These are phyloP conservation scores for Halichondria panicea DNA, from an alignment of 37 sponge, comb jelly and placozoan species.

Conservation along the genomic window DNA sequence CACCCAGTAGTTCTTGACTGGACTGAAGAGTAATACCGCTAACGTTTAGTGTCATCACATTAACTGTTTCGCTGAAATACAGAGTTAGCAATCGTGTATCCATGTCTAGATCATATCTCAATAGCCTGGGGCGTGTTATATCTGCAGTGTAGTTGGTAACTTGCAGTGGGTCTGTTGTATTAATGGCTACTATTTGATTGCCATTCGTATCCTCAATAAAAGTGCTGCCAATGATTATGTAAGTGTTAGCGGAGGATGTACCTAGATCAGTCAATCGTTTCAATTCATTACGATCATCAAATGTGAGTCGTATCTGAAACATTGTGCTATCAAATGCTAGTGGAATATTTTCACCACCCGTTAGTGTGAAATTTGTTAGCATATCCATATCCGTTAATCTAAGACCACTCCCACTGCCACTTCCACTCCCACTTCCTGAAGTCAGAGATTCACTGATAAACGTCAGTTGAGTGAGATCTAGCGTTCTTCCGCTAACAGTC, in stretches of 20 bases:
- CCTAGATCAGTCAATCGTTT: constrained; percentile 76
- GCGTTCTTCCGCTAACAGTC: constrained; percentile 69
- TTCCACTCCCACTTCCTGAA: constrained; percentile 5
- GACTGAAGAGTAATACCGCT: constrained; percentile 71
- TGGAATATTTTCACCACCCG: constrained; percentile 76
- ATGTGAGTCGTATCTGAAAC: constrained; percentile 49
- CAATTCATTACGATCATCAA: constrained; percentile 76
- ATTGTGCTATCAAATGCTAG: constrained; percentile 36
- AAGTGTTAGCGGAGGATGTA: constrained; percentile 51
- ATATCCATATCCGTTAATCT: not conserved
- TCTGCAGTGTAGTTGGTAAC: constrained; percentile 63
- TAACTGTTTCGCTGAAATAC: constrained; percentile 80
- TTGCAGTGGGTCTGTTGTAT: constrained; percentile 30
- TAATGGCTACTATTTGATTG: constrained; percentile 61
- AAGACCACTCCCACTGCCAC: constrained; percentile 7
- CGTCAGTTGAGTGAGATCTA: constrained; percentile 58
- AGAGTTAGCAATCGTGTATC: constrained; percentile 52
- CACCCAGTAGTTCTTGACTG: not conserved
- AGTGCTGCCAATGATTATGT: constrained; percentile 31
- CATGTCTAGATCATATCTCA: constrained; percentile 64
- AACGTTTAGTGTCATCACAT: constrained; percentile 69
- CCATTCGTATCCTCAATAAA: constrained; percentile 73
- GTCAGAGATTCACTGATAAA: constrained; percentile 10
- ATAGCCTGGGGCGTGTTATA: constrained; percentile 34
- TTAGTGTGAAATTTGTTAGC: constrained; percentile 59